Percentiles rank a stretch among this genome's conserved stretches.
phyloP scores from a whole-genome alignment of 2,113 vertebrate species.

The Rhea pennata region DNA sequence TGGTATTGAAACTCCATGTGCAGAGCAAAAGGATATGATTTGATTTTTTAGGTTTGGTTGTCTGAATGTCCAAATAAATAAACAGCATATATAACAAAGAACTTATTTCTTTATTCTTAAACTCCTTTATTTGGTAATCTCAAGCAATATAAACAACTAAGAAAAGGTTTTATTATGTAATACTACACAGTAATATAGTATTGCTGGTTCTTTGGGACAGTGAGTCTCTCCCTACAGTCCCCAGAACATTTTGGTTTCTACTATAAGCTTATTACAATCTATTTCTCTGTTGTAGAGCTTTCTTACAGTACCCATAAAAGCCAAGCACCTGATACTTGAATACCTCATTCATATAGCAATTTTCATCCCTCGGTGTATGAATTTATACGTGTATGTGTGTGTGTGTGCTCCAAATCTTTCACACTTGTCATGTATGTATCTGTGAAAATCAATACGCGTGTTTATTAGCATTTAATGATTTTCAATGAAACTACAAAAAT shows the following conservation, averaged over 20 bases:
- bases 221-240: not conserved
- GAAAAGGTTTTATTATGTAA: slow-evolving; percentile 55
- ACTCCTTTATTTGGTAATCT: slow-evolving; percentile 52
- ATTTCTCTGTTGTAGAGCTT: slow-evolving; percentile 25
- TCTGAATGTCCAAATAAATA: slow-evolving; percentile 44
- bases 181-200: not conserved
- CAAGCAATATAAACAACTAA: slow-evolving; percentile 53
- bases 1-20: not conserved
- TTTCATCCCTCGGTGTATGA: not conserved
- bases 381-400: not conserved
- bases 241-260: slow-evolving; percentile 45
- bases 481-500: slow-evolving; percentile 33
- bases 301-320: slow-evolving; percentile 41
- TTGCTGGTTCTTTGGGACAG: slow-evolving; percentile 34
- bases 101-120: slow-evolving; percentile 52
- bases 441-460: not conserved
- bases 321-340: slow-evolving; percentile 31
- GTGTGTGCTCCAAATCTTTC: not conserved
- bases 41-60: slow-evolving; percentile 10
- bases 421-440: not conserved
- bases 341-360: slow-evolving; percentile 6
- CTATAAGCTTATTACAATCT: slow-evolving; percentile 41
- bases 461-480: slow-evolving; percentile 28
- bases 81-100: slow-evolving; percentile 18
- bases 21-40: slow-evolving; percentile 13